Percentiles rank a stretch among this genome's conserved stretches.
phyloP scores from a whole-genome alignment of 1,140 invertebrate species.

The Cylas formicarius region DNA sequence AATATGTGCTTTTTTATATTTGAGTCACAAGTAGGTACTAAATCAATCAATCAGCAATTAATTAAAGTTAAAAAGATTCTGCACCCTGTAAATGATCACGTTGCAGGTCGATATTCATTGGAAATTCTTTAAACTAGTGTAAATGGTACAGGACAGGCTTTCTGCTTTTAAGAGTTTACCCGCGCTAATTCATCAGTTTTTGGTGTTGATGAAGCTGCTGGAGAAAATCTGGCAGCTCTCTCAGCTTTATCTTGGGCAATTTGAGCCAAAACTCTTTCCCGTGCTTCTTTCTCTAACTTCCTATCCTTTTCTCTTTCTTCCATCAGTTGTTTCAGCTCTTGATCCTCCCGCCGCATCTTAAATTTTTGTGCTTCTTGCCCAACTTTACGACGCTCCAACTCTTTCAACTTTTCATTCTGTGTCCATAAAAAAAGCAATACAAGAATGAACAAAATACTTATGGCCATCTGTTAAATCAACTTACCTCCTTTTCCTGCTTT shows the following conservation, averaged over 20 bases:
- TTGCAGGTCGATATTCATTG: no score
- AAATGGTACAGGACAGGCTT: no score
- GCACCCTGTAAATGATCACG: no score
- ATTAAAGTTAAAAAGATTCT: no score
- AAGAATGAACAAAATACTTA: constrained; percentile 1
- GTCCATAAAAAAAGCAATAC: constrained; percentile 10
- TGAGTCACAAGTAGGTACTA: no score
- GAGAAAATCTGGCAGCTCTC: constrained; percentile 40
- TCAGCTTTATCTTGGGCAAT: constrained; percentile 69
- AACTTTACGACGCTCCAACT: constrained; percentile 61
- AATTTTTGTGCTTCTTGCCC: constrained; percentile 65
- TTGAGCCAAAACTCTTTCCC: constrained; percentile 62
- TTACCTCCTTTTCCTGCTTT: constrained; percentile 56
- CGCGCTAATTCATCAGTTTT: constrained; percentile 10
- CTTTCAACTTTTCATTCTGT: constrained; percentile 54
- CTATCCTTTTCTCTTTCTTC: constrained; percentile 65
- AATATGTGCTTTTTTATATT: no score
- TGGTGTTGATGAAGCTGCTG: constrained; percentile 13
- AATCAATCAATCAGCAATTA: no score
- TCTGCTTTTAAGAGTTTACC: no score
- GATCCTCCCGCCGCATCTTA: constrained; percentile 63
- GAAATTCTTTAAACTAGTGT: no score
- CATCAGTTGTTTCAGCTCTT: constrained; percentile 61
- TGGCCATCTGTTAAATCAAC: constrained; percentile 1
- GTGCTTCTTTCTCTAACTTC: constrained; percentile 56